phyloP scores from a whole-genome alignment of 2,888 invertebrate genomes.

The Amiota communis region DNA sequence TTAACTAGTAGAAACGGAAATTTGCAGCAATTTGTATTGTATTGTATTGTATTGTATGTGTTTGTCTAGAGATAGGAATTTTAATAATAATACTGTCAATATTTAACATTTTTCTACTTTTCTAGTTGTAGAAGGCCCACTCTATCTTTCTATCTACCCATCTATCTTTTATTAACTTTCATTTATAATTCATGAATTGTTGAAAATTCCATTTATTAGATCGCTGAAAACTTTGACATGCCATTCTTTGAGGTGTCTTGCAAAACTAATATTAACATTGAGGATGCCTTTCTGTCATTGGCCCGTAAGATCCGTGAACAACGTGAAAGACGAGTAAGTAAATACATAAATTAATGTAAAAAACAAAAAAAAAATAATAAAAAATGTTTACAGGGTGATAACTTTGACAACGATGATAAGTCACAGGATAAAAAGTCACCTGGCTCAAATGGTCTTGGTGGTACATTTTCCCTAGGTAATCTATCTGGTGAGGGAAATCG shows the following conservation, averaged over 20 bases:
- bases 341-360: neutral
- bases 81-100: too few relatives aligned
- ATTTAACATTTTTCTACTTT: too few relatives aligned
- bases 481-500: constrained; percentile 70
- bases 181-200: neutral
- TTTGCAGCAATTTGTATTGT: too few relatives aligned
- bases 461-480: constrained; percentile 72
- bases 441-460: constrained; percentile 71
- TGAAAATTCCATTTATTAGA: constrained; percentile 74
- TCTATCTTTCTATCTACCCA: too few relatives aligned
- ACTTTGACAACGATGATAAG: constrained; percentile 73
- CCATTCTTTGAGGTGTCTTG: constrained; percentile 92
- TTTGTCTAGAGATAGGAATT: too few relatives aligned
- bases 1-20: too few relatives aligned
- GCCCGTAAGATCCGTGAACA: constrained; percentile 89
- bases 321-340: constrained; percentile 80
- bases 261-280: constrained; percentile 89
- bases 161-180: neutral
- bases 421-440: constrained; percentile 72
- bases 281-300: constrained; percentile 85
- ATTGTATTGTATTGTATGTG: too few relatives aligned
- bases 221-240: constrained; percentile 90
- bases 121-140: too few relatives aligned
- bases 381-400: constrained; percentile 68
- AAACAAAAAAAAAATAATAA: neutral